phyloP scores from a whole-genome alignment of 2,113 vertebrate genomes.

The Xiphophorus hellerii region DNA sequence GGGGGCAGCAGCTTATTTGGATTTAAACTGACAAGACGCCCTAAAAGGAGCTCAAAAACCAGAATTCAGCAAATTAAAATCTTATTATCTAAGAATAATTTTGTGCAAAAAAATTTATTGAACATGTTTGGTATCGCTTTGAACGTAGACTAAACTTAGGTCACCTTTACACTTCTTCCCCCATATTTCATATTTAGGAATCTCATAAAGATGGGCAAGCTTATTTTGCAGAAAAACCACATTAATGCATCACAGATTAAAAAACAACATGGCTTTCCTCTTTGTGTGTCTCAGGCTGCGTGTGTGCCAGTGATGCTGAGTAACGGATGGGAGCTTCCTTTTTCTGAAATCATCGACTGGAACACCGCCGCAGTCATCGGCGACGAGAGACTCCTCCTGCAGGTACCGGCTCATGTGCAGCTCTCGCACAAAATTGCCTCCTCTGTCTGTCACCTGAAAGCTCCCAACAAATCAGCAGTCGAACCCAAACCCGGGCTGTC shows the following conservation, averaged over 20 bases:
- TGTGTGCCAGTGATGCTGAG: conserved; percentile 83
- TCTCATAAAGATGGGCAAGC: background rate
- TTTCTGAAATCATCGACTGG: conserved; percentile 83
- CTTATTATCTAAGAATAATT: too few species aligned
- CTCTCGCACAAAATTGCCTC: background rate
- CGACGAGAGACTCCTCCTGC: conserved; percentile 82
- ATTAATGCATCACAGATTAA: background rate
- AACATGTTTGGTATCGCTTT: too few species aligned
- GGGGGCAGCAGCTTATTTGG: too few species aligned
- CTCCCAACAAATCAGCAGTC: background rate
- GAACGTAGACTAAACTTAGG: too few species aligned
- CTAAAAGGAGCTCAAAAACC: too few species aligned
- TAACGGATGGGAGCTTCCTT: conserved; percentile 84
- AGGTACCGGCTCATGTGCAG: conserved; percentile 62
- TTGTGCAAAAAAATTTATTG: too few species aligned
- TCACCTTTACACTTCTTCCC: background rate
- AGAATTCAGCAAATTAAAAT: too few species aligned
- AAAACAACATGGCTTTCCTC: conserved; percentile 7
- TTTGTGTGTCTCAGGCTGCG: conserved; percentile 69
- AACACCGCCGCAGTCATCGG: conserved; percentile 83
- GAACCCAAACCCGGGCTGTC: background rate
- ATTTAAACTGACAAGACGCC: too few species aligned
- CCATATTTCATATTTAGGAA: background rate
- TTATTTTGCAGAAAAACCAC: background rate
- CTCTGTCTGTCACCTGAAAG: conserved; percentile 13